Percentiles rank a stretch among this genome's conserved stretches.
phyloP scores from a whole-genome alignment of 1,140 invertebrate species.

The Drosophila hydei region DNA sequence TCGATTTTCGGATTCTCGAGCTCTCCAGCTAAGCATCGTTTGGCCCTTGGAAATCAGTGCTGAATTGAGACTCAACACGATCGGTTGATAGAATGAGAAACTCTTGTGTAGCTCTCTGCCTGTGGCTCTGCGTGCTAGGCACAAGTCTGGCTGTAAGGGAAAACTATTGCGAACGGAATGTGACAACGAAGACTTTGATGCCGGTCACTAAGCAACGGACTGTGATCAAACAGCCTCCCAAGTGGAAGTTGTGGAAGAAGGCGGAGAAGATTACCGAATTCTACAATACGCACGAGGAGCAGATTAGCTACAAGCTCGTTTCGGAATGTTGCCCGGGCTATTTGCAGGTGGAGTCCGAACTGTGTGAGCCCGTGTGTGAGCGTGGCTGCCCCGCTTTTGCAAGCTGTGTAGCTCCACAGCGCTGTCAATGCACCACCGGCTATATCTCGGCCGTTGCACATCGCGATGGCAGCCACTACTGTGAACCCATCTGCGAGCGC shows the following conservation, averaged over 20 bases:
- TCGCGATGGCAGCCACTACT: slow-evolving; percentile 62
- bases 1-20: slow-evolving; percentile 7
- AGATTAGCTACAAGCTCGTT: slow-evolving; percentile 43
- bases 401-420: slow-evolving; percentile 64
- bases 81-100: slow-evolving; percentile 40
- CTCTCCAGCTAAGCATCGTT: slow-evolving; percentile 26
- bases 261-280: slow-evolving; percentile 34
- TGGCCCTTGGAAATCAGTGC: slow-evolving; percentile 41
- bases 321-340: slow-evolving; percentile 64
- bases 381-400: slow-evolving; percentile 65
- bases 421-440: slow-evolving; percentile 64
- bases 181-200: slow-evolving; percentile 35
- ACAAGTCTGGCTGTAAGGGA: slow-evolving; percentile 32
- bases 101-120: slow-evolving; percentile 19
- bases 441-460: slow-evolving; percentile 59
- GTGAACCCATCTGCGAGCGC: slow-evolving; percentile 60
- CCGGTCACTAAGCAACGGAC: slow-evolving; percentile 56
- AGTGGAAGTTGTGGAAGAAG: slow-evolving; percentile 68
- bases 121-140: slow-evolving; percentile 37
- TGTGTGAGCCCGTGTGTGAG: slow-evolving; percentile 67
- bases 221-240: slow-evolving; percentile 45
- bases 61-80: slow-evolving; percentile 35
- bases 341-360: slow-evolving; percentile 47
- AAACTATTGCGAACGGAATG: slow-evolving; percentile 63
- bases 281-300: slow-evolving; percentile 51